Base-by-base conservation (phyloP, 2,888 invertebrate genomes). In the Noctua comes region DNA sequence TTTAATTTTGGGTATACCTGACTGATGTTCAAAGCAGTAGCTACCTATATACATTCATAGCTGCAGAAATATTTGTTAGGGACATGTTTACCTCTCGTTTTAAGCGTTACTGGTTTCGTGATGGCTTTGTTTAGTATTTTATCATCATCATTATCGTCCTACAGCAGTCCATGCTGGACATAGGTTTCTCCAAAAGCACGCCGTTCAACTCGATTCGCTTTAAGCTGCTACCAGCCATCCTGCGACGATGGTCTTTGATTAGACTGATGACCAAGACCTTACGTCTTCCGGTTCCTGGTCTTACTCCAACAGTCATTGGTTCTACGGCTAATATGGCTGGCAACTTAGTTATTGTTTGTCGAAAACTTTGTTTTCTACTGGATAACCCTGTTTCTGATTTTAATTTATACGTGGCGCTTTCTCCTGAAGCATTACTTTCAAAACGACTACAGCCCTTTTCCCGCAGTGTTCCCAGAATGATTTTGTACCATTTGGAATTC, bases 1-100 rank as follows among this genome's bases (percentile, higher is more conserved):
- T 91, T 91, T 87, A 89, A 91, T 91, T 88, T 86, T 76, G 69
- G 70, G 48, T 64, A 40, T 65, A 77, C 62, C 70, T 85, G 69
- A 76, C 77, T 68, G 40, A 40, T 82, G 43, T 64, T 82, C 16
- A 31, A 59, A 54, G 62, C 46, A 27, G 36, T 31, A 24, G 1
- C 36, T 43, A 10, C 24, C 24, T 27, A 24, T 5, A 10, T 27
- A 48, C 10, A 0, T 21, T 24, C 1, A 2, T 43, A 27, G 1
- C 73, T 73, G 5, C 31, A 54, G 31, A 54, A 11, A 18, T 62
- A 16, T 51, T 72, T 79, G 18, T 51, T 43, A 10, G 16, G 24
- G 43, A 62, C 21, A 40, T n/a, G 16, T 31, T 43, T n/a, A 31
- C 6, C 18, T n/a, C 4, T n/a, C 4, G 24, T 21, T 72, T 48